Evolutionary conservation across 2,888 invertebrate species (phyloP).

Genomic region (Hoplodrina ambigua): DNA sequence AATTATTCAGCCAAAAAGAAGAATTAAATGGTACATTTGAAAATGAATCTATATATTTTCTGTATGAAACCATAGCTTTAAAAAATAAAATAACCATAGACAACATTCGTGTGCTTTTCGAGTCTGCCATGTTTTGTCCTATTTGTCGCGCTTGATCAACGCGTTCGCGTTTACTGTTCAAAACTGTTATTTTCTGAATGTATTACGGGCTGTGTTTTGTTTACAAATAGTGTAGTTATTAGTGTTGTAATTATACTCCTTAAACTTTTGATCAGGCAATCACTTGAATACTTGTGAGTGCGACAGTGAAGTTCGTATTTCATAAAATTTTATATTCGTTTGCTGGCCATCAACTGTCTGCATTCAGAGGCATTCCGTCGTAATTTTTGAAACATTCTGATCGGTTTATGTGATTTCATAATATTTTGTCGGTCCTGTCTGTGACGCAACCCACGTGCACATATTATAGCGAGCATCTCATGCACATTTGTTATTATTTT

Average conservation of each 20-base stretch:
- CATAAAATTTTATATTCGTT: constrained; percentile 83
- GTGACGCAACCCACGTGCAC: constrained; percentile 90
- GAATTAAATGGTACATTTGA: background rate
- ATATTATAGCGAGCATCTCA: constrained; percentile 88
- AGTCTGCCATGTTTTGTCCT: constrained; percentile 91
- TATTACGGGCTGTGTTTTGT: constrained; percentile 87
- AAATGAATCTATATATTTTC: constrained; percentile 19
- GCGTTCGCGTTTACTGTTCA: constrained; percentile 86
- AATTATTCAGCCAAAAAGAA: background rate
- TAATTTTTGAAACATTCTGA: constrained; percentile 73
- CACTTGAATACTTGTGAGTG: constrained; percentile 79
- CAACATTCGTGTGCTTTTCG: constrained; percentile 86
- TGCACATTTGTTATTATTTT: constrained; percentile 94
- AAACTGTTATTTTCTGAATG: constrained; percentile 87
- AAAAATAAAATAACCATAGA: constrained; percentile 86
- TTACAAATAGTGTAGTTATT: constrained; percentile 86
- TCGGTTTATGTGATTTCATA: constrained; percentile 73
- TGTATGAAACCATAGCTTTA: constrained; percentile 64
- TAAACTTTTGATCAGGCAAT: constrained; percentile 76
- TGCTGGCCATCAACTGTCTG: constrained; percentile 77
- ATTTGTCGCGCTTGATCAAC: constrained; percentile 90
- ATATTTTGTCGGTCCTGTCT: constrained; percentile 76
- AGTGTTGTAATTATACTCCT: constrained; percentile 77
- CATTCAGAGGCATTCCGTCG: constrained; percentile 78
- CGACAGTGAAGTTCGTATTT: constrained; percentile 85